Percentiles rank a stretch among this genome's conserved stretches.
phyloP scores from a whole-genome alignment of 2,888 invertebrate species.

The Noctua comes region DNA sequence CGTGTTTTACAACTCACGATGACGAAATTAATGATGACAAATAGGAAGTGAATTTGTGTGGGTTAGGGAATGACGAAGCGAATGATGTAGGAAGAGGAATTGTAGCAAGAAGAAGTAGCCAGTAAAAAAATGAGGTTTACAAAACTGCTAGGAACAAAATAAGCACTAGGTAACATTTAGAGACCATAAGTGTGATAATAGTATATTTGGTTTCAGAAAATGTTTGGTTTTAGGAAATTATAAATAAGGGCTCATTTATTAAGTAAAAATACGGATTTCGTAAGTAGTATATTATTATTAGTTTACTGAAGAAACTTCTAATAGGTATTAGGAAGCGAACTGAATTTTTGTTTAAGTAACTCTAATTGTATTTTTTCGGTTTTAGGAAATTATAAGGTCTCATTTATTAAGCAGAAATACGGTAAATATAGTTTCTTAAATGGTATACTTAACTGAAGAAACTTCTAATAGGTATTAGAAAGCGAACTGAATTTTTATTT shows the following conservation, averaged over 20 bases:
- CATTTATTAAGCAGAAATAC: neutral
- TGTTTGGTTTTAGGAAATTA: no score
- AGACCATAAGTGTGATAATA: neutral
- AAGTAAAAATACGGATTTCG: no score
- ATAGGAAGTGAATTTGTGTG: neutral
- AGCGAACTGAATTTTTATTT: neutral
- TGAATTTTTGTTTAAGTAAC: neutral
- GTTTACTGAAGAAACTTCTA: no score
- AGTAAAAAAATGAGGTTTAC: neutral
- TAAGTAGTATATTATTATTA: no score
- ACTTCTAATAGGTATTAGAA: no score
- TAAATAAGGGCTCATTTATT: neutral
- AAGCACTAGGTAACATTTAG: neutral
- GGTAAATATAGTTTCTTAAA: neutral
- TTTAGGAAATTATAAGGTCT: neutral
- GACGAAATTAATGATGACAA: slow-evolving; percentile 4
- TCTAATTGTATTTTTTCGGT: no score
- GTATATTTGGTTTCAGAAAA: no score
- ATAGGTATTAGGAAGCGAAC: neutral
- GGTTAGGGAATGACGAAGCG: neutral
- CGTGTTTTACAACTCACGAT: neutral
- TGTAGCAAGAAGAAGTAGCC: neutral
- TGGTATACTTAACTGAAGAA: no score
- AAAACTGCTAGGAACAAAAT: neutral
- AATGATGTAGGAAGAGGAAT: neutral